Percentiles rank a stretch among this genome's conserved stretches.
phyloP scores from a whole-genome alignment of 2,113 vertebrate species.

The Poecilia latipinna region DNA sequence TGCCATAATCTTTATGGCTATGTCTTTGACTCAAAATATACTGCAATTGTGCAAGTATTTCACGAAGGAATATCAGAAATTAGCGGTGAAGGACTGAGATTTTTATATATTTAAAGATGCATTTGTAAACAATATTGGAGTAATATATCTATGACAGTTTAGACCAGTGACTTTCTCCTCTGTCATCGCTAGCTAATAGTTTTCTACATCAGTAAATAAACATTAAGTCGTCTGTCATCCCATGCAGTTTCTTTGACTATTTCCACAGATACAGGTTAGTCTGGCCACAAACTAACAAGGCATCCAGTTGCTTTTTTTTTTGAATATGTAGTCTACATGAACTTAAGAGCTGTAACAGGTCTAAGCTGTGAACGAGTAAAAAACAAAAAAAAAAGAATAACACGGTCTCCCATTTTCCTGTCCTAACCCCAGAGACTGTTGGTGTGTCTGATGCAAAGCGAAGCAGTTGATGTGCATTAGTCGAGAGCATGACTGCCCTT shows the following conservation, averaged over 20 bases:
- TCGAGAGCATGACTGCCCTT: conserved; percentile 37
- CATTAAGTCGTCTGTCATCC: conserved; percentile 4
- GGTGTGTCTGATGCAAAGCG: conserved; percentile 27
- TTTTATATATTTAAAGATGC: conserved; percentile 36
- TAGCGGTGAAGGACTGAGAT: conserved; percentile 25
- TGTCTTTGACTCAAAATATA: conserved; percentile 40
- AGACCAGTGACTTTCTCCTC: conserved; percentile 53
- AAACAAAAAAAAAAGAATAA: conserved; percentile 8
- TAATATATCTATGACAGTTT: conserved; percentile 45
- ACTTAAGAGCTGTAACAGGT: conserved; percentile 67
- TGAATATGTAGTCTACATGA: conserved; percentile 48
- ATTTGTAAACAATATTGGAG: conserved; percentile 46
- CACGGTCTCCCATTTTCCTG: conserved; percentile 67
- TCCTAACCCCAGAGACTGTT: conserved; percentile 29
- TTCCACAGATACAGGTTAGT: conserved; percentile 37
- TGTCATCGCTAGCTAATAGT: conserved; percentile 33
- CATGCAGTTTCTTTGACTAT: conserved; percentile 44
- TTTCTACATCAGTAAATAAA: conserved; percentile 30
- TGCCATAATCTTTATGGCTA: conserved; percentile 37
- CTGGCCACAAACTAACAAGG: conserved; percentile 36
- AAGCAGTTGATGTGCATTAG: conserved; percentile 35
- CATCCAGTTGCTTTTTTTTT: conserved; percentile 38
- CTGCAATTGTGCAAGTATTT: conserved; percentile 50
- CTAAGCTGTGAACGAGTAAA: conserved; percentile 73
- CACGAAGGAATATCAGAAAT: conserved; percentile 28